A percentile compares a stretch with the other conserved stretches of the same genome.
Evolutionary conservation across 2,888 invertebrate genomes (phyloP).

Genomic region (Papilio gigon): DNA sequence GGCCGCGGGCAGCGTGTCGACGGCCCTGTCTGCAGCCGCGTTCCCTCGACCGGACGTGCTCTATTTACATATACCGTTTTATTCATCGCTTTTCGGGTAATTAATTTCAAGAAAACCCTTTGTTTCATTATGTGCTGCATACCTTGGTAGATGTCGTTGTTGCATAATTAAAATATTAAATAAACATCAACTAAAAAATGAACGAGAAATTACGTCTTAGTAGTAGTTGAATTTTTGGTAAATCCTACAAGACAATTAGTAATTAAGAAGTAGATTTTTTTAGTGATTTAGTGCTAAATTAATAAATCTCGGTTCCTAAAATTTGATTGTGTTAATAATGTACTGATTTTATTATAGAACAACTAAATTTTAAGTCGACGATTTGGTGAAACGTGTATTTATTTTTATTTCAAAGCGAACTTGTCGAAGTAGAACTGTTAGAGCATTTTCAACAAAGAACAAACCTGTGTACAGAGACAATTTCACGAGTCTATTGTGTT

Average conservation of each 20-base stretch:
- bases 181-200: neutral
- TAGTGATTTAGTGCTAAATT: no score
- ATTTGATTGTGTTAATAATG: no score
- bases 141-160: neutral
- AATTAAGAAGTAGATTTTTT: no score
- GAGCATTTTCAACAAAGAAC: conserved; percentile 16
- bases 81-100: conserved; percentile 76
- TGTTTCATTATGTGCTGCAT: conserved; percentile 21
- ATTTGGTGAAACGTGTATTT: neutral
- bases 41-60: conserved; percentile 56
- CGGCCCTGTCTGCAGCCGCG: conserved; percentile 62
- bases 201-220: neutral
- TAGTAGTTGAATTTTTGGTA: neutral
- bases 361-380: neutral
- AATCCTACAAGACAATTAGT: neutral
- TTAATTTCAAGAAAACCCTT: conserved; percentile 58
- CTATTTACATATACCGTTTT: conserved; percentile 71
- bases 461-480: conserved; percentile 41
- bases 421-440: conserved; percentile 12
- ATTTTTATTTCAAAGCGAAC: conserved; percentile 4
- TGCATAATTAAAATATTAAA: neutral
- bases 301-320: no score
- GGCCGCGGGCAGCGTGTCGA: conserved; percentile 67
- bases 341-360: no score
- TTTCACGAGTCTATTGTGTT: conserved; percentile 59